Evolutionary conservation across 1,140 invertebrate species (phyloP).

Genomic region (Dreissena polymorpha): DNA sequence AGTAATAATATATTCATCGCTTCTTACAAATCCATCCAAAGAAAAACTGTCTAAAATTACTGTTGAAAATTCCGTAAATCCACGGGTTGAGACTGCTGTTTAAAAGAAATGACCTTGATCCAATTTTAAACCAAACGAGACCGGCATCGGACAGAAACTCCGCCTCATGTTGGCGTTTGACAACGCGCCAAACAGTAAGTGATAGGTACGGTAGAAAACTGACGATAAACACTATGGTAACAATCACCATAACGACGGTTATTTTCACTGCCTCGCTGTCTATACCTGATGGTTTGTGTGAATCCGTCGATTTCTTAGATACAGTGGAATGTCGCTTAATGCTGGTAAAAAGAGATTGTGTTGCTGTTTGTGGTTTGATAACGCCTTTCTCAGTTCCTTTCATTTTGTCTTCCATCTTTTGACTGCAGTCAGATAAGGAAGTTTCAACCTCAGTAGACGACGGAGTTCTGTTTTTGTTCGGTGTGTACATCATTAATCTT

Average conservation of each 20-base stretch:
- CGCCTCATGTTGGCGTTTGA: conserved; percentile 35
- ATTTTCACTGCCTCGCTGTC: conserved; percentile 44
- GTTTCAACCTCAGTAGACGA: background rate
- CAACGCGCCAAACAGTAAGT: conserved; percentile 38
- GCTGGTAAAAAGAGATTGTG: background rate
- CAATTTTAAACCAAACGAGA: conserved; percentile 48
- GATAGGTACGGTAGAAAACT: conserved; percentile 57
- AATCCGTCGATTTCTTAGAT: background rate
- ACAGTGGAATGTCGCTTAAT: background rate
- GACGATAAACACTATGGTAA: conserved; percentile 42
- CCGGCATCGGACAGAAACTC: conserved; percentile 26
- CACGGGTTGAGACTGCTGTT: conserved; percentile 53
- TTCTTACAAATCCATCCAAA: background rate
- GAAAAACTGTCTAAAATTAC: conserved; percentile 44
- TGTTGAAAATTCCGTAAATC: conserved; percentile 59
- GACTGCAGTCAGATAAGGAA: background rate
- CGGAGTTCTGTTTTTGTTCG: background rate
- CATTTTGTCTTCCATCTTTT: too few relatives aligned
- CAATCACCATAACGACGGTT: conserved; percentile 44
- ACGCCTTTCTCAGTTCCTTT: too few relatives aligned
- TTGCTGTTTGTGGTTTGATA: background rate
- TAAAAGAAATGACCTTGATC: conserved; percentile 47
- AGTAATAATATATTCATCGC: too few relatives aligned
- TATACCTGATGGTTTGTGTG: background rate
- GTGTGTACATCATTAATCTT: background rate